These are phyloP conservation scores for Elachura formosa DNA, from an alignment of 2,113 vertebrate species.

Conservation along the genomic window DNA sequence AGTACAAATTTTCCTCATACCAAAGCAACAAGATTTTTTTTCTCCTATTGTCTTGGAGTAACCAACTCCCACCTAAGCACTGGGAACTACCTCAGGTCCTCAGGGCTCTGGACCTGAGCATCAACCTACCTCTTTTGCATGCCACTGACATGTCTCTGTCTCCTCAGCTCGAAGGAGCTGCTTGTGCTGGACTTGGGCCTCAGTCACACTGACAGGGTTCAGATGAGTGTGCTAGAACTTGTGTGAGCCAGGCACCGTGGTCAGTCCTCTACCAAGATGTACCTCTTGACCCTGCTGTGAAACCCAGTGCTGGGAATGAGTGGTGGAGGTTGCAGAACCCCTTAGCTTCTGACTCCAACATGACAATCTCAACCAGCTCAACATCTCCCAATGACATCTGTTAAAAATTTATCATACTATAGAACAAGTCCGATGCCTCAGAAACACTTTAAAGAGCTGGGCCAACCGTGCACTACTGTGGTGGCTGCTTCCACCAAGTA, in stretches of 20 bases:
- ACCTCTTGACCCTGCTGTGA: background rate
- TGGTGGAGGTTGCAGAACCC: fast-evolving
- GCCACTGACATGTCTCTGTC: background rate
- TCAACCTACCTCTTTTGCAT: background rate
- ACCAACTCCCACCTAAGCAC: background rate
- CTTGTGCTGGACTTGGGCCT: background rate
- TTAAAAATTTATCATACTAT: background rate
- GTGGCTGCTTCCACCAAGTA: background rate
- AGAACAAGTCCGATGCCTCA: background rate
- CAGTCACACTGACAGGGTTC: fast-evolving
- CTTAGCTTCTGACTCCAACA: background rate
- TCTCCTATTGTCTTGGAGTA: background rate
- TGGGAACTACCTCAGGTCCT: background rate
- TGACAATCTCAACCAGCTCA: fast-evolving
- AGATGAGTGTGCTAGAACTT: background rate
- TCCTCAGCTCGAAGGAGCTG: background rate
- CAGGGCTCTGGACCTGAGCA: background rate
- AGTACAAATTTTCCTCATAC: background rate
- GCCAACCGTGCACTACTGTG: background rate
- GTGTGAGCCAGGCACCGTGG: background rate
- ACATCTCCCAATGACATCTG: fast-evolving
- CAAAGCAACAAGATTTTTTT: background rate
- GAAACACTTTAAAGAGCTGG: background rate
- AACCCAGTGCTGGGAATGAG: background rate
- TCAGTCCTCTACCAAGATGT: background rate